Evolutionary conservation across 2,888 invertebrate species (phyloP).

Genomic region (Deroplatys truncata): DNA sequence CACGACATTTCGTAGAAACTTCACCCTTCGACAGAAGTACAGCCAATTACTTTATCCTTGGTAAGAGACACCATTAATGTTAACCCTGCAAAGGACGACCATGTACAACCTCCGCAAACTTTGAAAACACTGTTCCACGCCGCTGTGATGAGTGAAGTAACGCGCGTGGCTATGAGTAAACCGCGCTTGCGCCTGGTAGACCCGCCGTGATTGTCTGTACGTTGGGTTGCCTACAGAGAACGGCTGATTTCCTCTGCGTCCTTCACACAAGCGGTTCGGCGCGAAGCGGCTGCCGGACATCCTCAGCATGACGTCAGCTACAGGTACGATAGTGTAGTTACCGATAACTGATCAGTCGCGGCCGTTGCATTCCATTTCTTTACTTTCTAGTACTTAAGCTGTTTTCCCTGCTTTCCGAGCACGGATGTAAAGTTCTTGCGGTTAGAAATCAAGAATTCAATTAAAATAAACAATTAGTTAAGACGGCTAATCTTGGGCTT

Average conservation of each 20-base stretch:
- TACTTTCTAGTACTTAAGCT: too few relatives aligned
- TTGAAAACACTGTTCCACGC: background rate
- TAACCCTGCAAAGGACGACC: too few relatives aligned
- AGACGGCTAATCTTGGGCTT: too few relatives aligned
- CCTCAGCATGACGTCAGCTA: background rate
- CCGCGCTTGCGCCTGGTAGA: background rate
- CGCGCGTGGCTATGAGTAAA: background rate
- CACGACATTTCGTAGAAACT: too few relatives aligned
- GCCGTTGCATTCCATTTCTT: too few relatives aligned
- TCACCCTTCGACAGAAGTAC: too few relatives aligned
- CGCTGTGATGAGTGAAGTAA: background rate
- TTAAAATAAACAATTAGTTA: too few relatives aligned
- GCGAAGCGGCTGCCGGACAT: background rate
- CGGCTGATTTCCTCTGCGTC: background rate
- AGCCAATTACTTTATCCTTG: too few relatives aligned
- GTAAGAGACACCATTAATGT: too few relatives aligned
- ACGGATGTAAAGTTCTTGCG: too few relatives aligned
- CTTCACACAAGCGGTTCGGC: background rate
- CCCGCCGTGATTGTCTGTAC: background rate
- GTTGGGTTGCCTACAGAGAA: background rate
- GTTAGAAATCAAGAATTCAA: too few relatives aligned
- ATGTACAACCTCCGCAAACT: background rate
- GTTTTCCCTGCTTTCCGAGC: too few relatives aligned
- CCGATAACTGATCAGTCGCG: background rate
- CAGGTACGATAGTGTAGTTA: background rate